Percentiles rank a stretch among this genome's conserved stretches.
Conservation (phyloP, 2,113 vertebrate species). For the Thunnus maccoyii region DNA sequence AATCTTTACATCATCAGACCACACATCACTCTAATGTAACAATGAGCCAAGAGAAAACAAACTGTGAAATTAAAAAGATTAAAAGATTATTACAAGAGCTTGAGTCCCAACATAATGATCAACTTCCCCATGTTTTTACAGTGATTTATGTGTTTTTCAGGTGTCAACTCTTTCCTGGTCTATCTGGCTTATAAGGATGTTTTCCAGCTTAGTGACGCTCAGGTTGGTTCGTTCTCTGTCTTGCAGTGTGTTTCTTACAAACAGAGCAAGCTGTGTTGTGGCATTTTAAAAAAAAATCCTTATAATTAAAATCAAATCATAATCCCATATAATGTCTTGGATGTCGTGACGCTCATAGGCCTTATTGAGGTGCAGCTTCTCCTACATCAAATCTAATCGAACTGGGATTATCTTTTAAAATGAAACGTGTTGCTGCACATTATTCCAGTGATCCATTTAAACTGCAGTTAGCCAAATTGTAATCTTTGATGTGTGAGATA, state of each 20-base stretch:
- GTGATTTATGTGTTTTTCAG: conserved; percentile 78
- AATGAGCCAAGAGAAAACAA: too few relatives aligned
- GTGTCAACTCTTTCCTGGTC: conserved; percentile 97
- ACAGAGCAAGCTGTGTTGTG: neutral
- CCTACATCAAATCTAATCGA: neutral
- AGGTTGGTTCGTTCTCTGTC: conserved; percentile 84
- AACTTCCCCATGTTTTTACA: neutral
- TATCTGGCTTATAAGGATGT: conserved; percentile 98
- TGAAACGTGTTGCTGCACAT: neutral
- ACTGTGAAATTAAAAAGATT: too few relatives aligned
- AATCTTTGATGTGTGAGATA: neutral
- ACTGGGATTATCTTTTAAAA: neutral
- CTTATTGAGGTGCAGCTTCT: neutral
- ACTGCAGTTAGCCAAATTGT: neutral
- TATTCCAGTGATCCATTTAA: neutral
- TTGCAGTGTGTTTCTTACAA: neutral
- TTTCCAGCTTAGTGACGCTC: conserved; percentile 95
- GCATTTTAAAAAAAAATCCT: neutral
- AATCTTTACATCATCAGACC: neutral
- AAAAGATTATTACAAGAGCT: too few relatives aligned
- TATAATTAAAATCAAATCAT: neutral
- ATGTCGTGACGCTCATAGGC: neutral
- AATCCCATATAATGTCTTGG: neutral
- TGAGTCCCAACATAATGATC: too few relatives aligned
- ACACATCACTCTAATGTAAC: too few relatives aligned